Evolutionary conservation across 2,797 vertebrate genomes (phyloP).

Genomic region (Vipera ursinii): DNA sequence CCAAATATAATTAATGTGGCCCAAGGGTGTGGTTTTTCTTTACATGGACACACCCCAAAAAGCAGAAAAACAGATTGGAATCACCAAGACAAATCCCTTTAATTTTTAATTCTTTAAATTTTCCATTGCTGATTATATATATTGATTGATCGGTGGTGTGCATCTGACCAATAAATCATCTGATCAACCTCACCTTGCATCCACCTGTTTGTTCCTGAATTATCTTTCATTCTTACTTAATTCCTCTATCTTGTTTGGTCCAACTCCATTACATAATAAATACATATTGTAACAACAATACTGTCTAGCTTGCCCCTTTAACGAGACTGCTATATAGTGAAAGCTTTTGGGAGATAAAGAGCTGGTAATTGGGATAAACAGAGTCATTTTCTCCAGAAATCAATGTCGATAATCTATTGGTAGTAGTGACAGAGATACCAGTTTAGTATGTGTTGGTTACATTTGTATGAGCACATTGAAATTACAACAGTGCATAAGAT

Average conservation of each 20-base stretch:
- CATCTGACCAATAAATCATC: background rate
- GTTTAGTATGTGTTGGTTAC: background rate
- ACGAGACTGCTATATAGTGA: background rate
- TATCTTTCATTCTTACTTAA: background rate
- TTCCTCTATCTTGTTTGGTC: background rate
- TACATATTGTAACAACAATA: background rate
- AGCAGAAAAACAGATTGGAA: background rate
- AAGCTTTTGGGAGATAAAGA: background rate
- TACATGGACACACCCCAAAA: background rate
- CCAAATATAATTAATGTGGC: background rate
- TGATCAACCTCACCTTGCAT: background rate
- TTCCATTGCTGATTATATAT: background rate
- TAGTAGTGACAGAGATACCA: background rate
- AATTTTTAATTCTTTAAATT: background rate
- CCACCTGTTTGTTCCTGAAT: background rate
- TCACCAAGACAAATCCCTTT: background rate
- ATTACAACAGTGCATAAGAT: background rate
- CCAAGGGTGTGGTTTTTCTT: background rate
- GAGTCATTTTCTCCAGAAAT: no score
- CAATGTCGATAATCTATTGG: no score
- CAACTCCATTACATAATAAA: background rate
- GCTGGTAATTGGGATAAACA: background rate
- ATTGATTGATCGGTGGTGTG: background rate
- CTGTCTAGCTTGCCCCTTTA: background rate
- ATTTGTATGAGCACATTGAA: background rate